Evolutionary conservation across 2,113 vertebrate genomes (phyloP), one percentile per base, ranked within the genome.

Genomic region (Prunella fulvescens): DNA sequence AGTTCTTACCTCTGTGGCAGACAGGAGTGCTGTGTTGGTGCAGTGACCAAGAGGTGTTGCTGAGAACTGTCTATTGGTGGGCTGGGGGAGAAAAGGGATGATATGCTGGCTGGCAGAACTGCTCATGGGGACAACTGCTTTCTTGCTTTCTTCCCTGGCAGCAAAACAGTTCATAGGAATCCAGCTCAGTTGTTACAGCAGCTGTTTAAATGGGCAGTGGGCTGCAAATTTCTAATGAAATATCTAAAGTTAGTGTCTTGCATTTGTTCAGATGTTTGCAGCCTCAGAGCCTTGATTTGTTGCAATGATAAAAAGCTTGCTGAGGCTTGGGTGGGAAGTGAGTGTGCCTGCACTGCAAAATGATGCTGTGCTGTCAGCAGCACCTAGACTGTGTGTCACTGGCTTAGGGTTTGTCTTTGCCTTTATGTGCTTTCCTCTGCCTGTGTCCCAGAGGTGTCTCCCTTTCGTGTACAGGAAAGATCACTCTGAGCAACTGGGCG

Each of bases 401-500:
- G 28, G 14, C 50, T 4, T 10, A 51, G n/a, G 62, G 23, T 60
- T 81, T 56, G 60, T 35, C 7, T 74, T 45, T 60, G 15, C 28
- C n/a, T 37, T 61, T 3, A 3, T 0, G 4, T 19, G 11, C 60
- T 77, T 73, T 51, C 15, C 16, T 47, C 31, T 33, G 37, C 11
- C 29, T 0, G 1, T 14, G 19, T 76, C 29, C 50, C 44, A 15
- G 31, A 54, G 29, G 14, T 53, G 24, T 39, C 29, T 77, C 45
- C 31, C 48, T 80, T 42, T 33, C 71, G 81, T 60, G 22, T 29
- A 2, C 53, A 98, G 98, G 98, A 71, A 56, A 40, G 9, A 97
- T 98, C 95, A 95, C 97, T 1, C 64, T 98, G 54, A 98, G 96
- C 19, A 97, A 98, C 93, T 99, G 99, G 99, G 99, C 98, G 0